Evolutionary conservation across 2,888 invertebrate species (phyloP).

Genomic region (Netelia fuscicornis): DNA sequence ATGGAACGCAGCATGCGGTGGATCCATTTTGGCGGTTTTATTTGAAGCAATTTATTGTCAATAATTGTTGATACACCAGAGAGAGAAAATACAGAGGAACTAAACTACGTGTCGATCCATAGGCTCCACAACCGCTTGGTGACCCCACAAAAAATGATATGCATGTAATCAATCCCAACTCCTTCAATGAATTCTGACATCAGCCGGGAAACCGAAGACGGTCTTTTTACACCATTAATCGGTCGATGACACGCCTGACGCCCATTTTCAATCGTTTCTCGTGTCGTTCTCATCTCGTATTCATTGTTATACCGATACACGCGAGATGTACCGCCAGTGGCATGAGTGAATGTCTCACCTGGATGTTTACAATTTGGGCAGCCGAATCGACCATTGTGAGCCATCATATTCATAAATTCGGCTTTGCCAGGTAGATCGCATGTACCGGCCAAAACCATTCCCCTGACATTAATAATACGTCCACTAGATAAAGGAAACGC

Average conservation of each 20-base stretch:
- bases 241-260: constrained; percentile 24
- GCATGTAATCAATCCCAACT: constrained; percentile 60
- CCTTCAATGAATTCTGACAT: constrained; percentile 65
- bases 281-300: constrained; percentile 38
- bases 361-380: constrained; percentile 53
- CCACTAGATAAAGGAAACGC: constrained; percentile 17
- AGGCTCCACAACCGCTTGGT: constrained; percentile 50
- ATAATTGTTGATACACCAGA: constrained; percentile 35
- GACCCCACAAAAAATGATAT: constrained; percentile 58
- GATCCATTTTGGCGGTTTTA: constrained; percentile 62
- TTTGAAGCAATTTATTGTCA: constrained; percentile 31
- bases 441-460: constrained; percentile 52
- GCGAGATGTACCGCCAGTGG: constrained; percentile 35
- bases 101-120: constrained; percentile 51
- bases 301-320: constrained; percentile 49
- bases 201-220: constrained; percentile 47
- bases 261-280: constrained; percentile 31
- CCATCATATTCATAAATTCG: constrained; percentile 58
- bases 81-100: constrained; percentile 38
- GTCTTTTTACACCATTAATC: constrained; percentile 62
- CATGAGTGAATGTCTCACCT: constrained; percentile 40
- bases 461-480: constrained; percentile 44
- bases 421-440: constrained; percentile 64
- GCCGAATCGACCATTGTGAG: constrained; percentile 57
- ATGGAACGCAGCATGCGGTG: constrained; percentile 56